A percentile compares a stretch with the other conserved stretches of the same genome.
Conservation (phyloP, 2,113 vertebrate species). For the Donacobius atricapilla region DNA sequence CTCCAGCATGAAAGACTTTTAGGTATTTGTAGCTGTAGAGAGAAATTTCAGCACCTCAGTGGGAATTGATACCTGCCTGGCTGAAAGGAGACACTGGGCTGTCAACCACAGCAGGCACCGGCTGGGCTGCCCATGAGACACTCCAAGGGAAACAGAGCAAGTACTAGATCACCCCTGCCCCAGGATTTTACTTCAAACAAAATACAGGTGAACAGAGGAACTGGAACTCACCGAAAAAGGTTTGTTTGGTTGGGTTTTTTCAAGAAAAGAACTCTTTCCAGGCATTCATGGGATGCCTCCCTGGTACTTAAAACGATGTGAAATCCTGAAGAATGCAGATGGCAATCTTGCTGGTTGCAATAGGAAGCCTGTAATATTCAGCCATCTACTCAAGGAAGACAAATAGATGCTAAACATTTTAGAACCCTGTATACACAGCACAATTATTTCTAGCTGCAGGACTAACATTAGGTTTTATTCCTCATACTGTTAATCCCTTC, state of each 20-base stretch:
- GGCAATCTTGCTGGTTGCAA: background rate
- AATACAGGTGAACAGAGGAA: background rate
- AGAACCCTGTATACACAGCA: background rate
- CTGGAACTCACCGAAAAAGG: background rate
- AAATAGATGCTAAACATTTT: background rate
- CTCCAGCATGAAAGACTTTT: background rate
- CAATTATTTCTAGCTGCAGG: background rate
- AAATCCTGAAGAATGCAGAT: background rate
- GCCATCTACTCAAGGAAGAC: background rate
- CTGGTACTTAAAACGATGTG: background rate
- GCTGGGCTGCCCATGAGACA: background rate
- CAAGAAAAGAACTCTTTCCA: background rate
- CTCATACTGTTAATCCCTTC: background rate
- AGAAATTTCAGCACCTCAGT: background rate
- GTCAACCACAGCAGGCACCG: background rate
- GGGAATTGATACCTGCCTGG: accelerated
- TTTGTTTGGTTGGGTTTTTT: background rate
- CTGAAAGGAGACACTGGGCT: background rate
- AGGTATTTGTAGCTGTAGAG: background rate
- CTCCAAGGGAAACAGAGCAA: background rate
- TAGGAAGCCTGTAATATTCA: background rate
- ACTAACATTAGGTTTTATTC: background rate
- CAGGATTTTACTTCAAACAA: background rate
- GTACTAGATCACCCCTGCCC: background rate
- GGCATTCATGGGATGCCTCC: background rate